These are phyloP conservation scores for Oscheius sp. DNA, from an alignment of 2,888 invertebrate genomes.

Conservation along the genomic window DNA sequence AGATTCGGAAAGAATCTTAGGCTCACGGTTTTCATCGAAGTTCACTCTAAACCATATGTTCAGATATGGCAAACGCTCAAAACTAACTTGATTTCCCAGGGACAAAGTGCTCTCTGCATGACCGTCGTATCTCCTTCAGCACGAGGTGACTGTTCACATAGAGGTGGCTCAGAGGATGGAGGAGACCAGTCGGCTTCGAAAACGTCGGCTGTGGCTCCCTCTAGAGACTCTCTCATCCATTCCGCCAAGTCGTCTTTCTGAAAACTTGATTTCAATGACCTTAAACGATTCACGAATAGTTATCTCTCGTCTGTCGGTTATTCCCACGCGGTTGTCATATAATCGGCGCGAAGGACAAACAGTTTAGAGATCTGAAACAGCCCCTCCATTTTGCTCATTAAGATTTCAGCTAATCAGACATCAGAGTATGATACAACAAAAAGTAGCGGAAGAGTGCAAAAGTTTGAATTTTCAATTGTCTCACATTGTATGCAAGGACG, in stretches of 20 bases:
- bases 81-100: constrained; percentile 61
- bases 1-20: constrained; percentile 68
- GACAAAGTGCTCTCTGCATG: constrained; percentile 68
- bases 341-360: constrained; percentile 33
- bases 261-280: constrained; percentile 23
- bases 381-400: too few relatives aligned
- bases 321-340: constrained; percentile 13
- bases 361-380: neutral
- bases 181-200: constrained; percentile 51
- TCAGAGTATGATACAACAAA: too few relatives aligned
- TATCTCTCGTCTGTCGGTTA: neutral
- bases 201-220: constrained; percentile 43
- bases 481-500: neutral
- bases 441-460: neutral
- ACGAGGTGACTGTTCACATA: constrained; percentile 47
- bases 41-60: constrained; percentile 53
- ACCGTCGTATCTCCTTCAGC: constrained; percentile 50
- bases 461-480: neutral
- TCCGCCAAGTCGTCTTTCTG: constrained; percentile 59
- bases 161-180: constrained; percentile 41
- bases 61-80: neutral
- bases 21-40: constrained; percentile 68
- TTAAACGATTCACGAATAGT: neutral
- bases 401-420: too few relatives aligned
- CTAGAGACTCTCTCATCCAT: constrained; percentile 55